Conservation (phyloP, 2,888 invertebrate genomes). For the Caenorhabditis parvicauda region DNA sequence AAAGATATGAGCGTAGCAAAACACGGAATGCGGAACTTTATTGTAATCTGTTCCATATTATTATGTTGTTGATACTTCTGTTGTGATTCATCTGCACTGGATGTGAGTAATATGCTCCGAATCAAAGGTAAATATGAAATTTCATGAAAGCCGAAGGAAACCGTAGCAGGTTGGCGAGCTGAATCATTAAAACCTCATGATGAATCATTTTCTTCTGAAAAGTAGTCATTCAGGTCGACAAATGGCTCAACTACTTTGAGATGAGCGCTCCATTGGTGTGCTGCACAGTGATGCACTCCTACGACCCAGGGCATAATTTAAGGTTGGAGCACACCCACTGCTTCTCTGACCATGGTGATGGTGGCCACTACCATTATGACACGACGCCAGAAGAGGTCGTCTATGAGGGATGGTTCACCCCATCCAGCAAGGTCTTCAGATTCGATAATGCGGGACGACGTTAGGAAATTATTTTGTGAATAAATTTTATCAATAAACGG, state of each 20-base stretch:
- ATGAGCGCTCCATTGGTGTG: slow-evolving; percentile 85
- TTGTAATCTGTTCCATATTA: not conserved
- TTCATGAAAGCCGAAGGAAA: not conserved
- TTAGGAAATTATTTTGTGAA: slow-evolving; percentile 1
- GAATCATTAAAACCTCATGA: no score
- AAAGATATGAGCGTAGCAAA: no score
- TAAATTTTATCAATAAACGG: no score
- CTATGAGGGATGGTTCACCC: slow-evolving; percentile 85
- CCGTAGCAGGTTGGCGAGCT: not conserved
- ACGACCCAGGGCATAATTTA: slow-evolving; percentile 81
- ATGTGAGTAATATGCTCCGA: no score
- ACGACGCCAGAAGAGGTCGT: slow-evolving; percentile 79
- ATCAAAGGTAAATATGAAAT: no score
- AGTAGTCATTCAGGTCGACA: slow-evolving; percentile 71
- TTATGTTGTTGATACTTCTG: no score
- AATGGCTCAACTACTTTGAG: slow-evolving; percentile 86
- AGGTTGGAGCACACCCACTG: slow-evolving; percentile 91
- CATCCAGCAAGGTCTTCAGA: slow-evolving; percentile 70
- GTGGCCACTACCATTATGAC: slow-evolving; percentile 88
- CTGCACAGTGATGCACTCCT: slow-evolving; percentile 81
- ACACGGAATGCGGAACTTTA: not conserved
- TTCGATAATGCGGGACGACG: slow-evolving; percentile 65
- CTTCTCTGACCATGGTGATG: slow-evolving; percentile 68
- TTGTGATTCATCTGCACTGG: no score
- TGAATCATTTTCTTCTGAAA: not conserved